Conservation (phyloP, 2,113 vertebrate genomes). For the Platysternon megacephalum region DNA sequence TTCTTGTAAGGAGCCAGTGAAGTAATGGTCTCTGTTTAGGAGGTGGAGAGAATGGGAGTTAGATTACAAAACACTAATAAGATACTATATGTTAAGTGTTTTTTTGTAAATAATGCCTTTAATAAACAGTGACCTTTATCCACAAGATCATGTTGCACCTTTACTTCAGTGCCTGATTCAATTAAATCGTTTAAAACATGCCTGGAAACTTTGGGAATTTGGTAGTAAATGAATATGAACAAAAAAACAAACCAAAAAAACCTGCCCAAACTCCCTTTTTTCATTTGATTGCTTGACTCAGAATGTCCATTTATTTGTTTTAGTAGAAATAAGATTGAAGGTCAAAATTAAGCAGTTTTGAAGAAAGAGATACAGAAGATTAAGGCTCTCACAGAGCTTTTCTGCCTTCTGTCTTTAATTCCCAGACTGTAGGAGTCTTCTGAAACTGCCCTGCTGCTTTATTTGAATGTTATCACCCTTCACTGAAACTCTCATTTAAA, state of each 20-base stretch:
- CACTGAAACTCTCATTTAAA: conserved; percentile 64
- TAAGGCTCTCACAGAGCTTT: conserved; percentile 58
- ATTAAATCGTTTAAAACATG: not conserved
- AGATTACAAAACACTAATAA: too few relatives aligned
- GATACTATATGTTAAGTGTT: too few relatives aligned
- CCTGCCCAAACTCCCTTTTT: not conserved
- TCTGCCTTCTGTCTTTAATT: conserved; percentile 67
- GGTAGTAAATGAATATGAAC: not conserved
- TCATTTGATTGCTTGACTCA: not conserved
- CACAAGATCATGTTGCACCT: not conserved
- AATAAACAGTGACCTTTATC: not conserved
- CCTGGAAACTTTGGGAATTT: not conserved
- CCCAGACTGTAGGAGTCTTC: conserved; percentile 37
- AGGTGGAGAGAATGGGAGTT: not conserved
- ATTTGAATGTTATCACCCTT: conserved; percentile 61
- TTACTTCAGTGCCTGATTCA: not conserved
- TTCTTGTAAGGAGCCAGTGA: not conserved
- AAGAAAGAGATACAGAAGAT: conserved; percentile 43
- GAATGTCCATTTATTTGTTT: conserved; percentile 38
- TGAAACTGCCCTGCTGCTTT: conserved; percentile 65
- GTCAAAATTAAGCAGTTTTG: conserved; percentile 49
- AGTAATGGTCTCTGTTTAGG: not conserved
- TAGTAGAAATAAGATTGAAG: conserved; percentile 22
- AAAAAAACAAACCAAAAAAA: not conserved
- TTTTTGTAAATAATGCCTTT: not conserved